A percentile compares a stretch with the other conserved stretches of the same genome.
Evolutionary conservation across 2,888 invertebrate genomes (phyloP).

Genomic region (Corbicula japonica): DNA sequence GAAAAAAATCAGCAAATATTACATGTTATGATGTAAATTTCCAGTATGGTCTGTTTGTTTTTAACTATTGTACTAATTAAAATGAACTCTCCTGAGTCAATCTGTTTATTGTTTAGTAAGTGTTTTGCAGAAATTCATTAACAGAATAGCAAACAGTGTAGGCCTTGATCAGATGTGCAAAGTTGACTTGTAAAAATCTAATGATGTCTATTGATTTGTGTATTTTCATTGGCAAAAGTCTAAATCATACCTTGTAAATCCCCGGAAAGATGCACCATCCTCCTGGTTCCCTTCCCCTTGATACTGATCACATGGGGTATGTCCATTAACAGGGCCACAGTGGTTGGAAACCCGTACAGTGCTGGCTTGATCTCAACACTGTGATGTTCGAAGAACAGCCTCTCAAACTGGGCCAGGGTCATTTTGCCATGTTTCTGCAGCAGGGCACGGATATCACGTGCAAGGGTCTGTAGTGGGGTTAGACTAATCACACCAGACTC

Average conservation of each 20-base stretch:
- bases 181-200: background rate
- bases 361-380: constrained; percentile 88
- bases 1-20: no score
- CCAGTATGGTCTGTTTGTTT: no score
- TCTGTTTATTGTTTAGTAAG: no score
- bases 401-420: constrained; percentile 81
- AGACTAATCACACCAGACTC: constrained; percentile 82
- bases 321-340: constrained; percentile 88
- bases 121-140: no score
- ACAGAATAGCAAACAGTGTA: no score
- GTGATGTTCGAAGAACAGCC: constrained; percentile 79
- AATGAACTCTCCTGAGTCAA: no score
- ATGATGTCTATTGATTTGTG: no score
- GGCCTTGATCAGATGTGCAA: no score
- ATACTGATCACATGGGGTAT: constrained; percentile 88
- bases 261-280: constrained; percentile 70
- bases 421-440: constrained; percentile 88
- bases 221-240: no score
- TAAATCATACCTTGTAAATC: constrained; percentile 75
- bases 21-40: no score
- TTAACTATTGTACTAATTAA: no score
- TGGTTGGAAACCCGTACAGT: constrained; percentile 88
- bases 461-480: constrained; percentile 87
- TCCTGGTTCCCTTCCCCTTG: constrained; percentile 85
- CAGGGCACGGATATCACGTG: constrained; percentile 88